Percentiles rank a stretch among this genome's conserved stretches.
These are phyloP conservation scores for Amphiprion clarkii DNA, from an alignment of 2,797 vertebrate species.

Conservation along the genomic window DNA sequence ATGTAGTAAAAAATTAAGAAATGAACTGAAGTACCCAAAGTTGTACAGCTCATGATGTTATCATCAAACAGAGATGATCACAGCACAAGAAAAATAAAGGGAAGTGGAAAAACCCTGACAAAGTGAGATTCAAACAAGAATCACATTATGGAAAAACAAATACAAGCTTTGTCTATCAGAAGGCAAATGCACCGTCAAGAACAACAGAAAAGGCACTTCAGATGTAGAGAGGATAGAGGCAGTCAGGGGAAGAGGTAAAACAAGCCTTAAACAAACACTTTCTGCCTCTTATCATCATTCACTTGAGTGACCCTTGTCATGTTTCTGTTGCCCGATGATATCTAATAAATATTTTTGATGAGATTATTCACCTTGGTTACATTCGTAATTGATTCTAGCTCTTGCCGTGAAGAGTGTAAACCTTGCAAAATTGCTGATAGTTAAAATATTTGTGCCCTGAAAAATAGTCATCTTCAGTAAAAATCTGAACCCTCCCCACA, in stretches of 20 bases:
- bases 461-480: background rate
- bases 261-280: background rate
- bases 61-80: conserved; percentile 30
- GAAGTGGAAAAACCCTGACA: conserved; percentile 5
- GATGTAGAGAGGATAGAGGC: background rate
- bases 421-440: background rate
- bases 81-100: background rate
- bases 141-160: background rate
- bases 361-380: background rate
- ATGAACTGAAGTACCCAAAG: conserved; percentile 33
- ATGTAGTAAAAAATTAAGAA: conserved; percentile 51
- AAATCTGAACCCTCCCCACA: background rate
- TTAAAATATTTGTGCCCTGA: background rate
- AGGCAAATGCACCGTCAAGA: background rate
- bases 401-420: background rate
- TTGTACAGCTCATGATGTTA: conserved; percentile 16
- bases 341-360: background rate
- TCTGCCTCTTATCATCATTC: background rate
- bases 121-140: conserved; percentile 20
- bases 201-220: background rate
- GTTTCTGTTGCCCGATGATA: background rate
- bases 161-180: conserved; percentile 14
- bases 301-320: background rate
- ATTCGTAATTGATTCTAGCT: background rate
- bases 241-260: background rate